phyloP scores from a whole-genome alignment of 1,140 invertebrate species.

The Neotoxoptera formosana region DNA sequence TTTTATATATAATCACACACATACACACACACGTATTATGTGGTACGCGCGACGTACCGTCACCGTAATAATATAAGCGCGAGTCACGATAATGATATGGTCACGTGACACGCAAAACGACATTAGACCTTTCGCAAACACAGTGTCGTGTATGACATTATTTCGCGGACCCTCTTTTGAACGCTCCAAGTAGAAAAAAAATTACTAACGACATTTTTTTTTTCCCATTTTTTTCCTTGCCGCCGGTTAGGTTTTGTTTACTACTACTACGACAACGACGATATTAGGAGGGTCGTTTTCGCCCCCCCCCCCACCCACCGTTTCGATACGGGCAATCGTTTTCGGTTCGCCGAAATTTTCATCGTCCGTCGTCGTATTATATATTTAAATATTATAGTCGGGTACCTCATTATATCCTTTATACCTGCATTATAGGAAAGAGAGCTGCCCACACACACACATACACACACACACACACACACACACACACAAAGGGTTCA shows the following conservation, averaged over 20 bases:
- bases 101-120: not conserved
- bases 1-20: not conserved
- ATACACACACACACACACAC: not conserved
- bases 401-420: no score
- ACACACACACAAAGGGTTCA: no score
- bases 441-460: not conserved
- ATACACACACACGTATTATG: not conserved
- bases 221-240: not conserved
- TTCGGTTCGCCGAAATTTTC: not conserved
- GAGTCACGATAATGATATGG: not conserved
- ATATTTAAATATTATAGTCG: no score
- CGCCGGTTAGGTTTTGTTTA: not conserved
- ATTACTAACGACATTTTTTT: not conserved
- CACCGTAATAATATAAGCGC: no score
- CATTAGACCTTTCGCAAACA: not conserved
- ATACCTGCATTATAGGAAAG: not conserved
- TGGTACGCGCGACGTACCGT: not conserved
- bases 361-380: not conserved
- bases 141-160: not conserved
- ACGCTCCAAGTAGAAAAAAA: not conserved
- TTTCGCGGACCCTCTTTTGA: not conserved
- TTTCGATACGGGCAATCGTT: slow-evolving; percentile 4
- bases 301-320: no score
- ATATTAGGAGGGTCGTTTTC: not conserved
- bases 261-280: no score